These are phyloP conservation scores for Tetragonula clypearis DNA, from an alignment of 1,140 invertebrate genomes.

Conservation along the genomic window DNA sequence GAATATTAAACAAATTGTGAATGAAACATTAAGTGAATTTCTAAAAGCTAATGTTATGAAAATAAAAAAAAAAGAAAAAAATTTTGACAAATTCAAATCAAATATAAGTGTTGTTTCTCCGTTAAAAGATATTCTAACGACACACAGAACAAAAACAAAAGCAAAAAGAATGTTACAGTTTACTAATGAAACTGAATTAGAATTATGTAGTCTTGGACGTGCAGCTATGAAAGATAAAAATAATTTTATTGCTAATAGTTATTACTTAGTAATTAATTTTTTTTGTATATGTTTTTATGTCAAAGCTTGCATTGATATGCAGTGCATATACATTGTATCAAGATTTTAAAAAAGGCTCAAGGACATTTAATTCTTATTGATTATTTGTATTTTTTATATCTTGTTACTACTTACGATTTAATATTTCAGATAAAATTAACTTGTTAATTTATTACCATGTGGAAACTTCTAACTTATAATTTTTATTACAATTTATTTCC, in stretches of 20 bases:
- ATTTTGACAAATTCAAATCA: conserved; percentile 38
- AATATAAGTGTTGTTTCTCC: conserved; percentile 68
- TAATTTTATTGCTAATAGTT: conserved; percentile 6
- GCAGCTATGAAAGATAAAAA: conserved; percentile 91
- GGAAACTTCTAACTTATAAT: conserved; percentile 78
- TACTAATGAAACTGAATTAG: conserved; percentile 80
- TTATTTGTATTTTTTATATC: conserved; percentile 89
- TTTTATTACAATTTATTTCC: conserved; percentile 4
- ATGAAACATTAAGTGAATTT: conserved; percentile 83
- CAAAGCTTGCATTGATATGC: conserved; percentile 87
- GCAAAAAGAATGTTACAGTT: conserved; percentile 73
- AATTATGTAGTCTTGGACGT: conserved; percentile 87
- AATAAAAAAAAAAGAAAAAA: conserved; percentile 54
- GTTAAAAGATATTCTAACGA: conserved; percentile 61
- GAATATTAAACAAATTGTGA: conserved; percentile 83
- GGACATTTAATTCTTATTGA: conserved; percentile 87
- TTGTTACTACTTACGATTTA: conserved; percentile 89
- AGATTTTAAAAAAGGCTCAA: conserved; percentile 87
- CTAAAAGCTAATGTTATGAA: conserved; percentile 84
- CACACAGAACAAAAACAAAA: conserved; percentile 57
- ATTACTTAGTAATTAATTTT: conserved; percentile 13
- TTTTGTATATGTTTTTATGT: conserved; percentile 48
- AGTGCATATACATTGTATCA: conserved; percentile 86
- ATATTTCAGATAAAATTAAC: conserved; percentile 82
- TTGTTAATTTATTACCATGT: conserved; percentile 85